Base-by-base conservation (phyloP, 2,888 invertebrate species). In the Eucriotettix oculatus region DNA sequence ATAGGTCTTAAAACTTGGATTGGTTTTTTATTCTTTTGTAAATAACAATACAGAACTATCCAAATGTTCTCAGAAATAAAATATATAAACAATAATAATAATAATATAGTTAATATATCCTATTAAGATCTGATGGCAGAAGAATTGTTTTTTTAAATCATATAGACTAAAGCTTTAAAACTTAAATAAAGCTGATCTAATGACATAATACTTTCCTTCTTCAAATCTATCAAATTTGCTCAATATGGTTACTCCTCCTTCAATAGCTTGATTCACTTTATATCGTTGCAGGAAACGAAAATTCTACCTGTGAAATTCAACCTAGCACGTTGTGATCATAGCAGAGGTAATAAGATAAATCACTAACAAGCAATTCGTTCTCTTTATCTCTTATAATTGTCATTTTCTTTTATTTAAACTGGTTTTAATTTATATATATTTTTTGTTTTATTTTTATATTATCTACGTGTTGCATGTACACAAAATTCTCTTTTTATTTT, bases 251-350 rank as follows among this genome's bases (percentile, higher is more conserved):
- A 29, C 29, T 29, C n/a, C 12, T 14, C n/a, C 44, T 57, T 57
- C 54, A 58, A 54, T 52, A 58, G 58, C 58, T 60, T 59, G 58
- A 63, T 61, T 59, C 56, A 57, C 57, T 60, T 59, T 61, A 60
- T 62, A 59, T 62, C 67, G 65, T 68, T 68, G 62, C 68, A 68
- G 68, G 68, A 67, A 67, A 63, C 67, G 66, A 65, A 68, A 66
- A 65, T 67, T 67, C 68, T 67, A 68, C 66, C 67, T 68, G 68
- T 68, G 68, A 68, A 62, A 62, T 59, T 57, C 59, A 56, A 59
- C 59, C 61, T 62, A 62, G 61, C 61, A 62, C 61, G 59, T 62
- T 62, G 59, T 62, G 61, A 62, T 57, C 59, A 58, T 61, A 57
- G 59, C 55, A 57, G 61, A 62, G 61, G 61, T 62, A 62, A 61